Conservation (phyloP, 2,113 vertebrate genomes). For the Falco punctatus region DNA sequence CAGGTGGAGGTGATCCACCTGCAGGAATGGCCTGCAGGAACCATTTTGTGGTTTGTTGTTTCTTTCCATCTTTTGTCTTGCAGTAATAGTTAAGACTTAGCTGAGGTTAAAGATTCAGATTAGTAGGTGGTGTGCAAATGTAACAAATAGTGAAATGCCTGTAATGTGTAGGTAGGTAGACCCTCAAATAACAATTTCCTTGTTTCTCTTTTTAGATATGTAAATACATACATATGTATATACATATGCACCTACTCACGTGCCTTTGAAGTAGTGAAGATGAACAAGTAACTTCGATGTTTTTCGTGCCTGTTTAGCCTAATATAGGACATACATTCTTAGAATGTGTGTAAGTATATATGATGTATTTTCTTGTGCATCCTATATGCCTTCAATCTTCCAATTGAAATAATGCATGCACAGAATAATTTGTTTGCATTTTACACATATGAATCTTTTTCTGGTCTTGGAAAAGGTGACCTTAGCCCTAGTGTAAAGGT, state of each 20-base stretch:
- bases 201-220: background rate
- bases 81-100: background rate
- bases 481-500: background rate
- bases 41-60: background rate
- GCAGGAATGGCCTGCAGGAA: background rate
- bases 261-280: background rate
- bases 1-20: background rate
- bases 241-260: fast-evolving
- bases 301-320: background rate
- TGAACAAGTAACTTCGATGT: background rate
- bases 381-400: background rate
- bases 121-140: background rate
- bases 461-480: background rate
- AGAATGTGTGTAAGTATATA: background rate
- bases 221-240: background rate
- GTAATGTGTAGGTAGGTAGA: background rate
- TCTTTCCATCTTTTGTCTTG: background rate
- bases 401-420: background rate
- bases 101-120: background rate
- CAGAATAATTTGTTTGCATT: background rate
- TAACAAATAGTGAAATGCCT: background rate
- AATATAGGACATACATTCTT: background rate
- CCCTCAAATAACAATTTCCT: background rate
- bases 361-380: background rate
- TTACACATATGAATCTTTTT: background rate